These are phyloP conservation scores for Drosophila jambulina DNA, from an alignment of 1,140 invertebrate species.

Conservation along the genomic window DNA sequence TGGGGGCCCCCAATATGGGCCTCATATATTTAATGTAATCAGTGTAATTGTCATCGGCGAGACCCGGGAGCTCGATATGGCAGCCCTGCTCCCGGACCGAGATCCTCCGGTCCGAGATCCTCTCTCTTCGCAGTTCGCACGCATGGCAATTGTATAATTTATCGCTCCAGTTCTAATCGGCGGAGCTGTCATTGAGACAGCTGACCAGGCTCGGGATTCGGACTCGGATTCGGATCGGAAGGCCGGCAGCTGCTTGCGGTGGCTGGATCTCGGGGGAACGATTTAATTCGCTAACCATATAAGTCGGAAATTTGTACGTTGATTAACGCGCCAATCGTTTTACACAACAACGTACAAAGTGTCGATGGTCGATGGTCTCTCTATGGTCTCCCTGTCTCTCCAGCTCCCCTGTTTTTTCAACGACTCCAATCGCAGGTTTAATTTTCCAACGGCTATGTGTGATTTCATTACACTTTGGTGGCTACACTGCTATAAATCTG, in stretches of 20 bases:
- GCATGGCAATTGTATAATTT: slow-evolving; percentile 83
- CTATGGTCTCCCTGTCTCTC: slow-evolving; percentile 51
- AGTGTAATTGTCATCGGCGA: slow-evolving; percentile 77
- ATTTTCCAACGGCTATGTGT: slow-evolving; percentile 58
- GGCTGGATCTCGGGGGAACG: slow-evolving; percentile 75
- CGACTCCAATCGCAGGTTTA: slow-evolving; percentile 27
- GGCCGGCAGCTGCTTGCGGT: not conserved
- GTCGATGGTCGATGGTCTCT: slow-evolving; percentile 60
- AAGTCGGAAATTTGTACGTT: slow-evolving; percentile 83
- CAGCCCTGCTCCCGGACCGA: slow-evolving; percentile 6
- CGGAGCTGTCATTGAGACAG: slow-evolving; percentile 65
- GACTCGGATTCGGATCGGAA: slow-evolving; percentile 4
- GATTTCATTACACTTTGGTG: slow-evolving; percentile 75
- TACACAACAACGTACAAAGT: slow-evolving; percentile 79
- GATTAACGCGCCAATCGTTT: slow-evolving; percentile 83
- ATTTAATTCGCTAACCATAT: slow-evolving; percentile 81
- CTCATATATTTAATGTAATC: slow-evolving; percentile 81
- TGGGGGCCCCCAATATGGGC: slow-evolving; percentile 64
- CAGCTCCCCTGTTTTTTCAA: not conserved
- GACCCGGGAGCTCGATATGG: slow-evolving; percentile 36
- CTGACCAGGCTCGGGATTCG: slow-evolving; percentile 31
- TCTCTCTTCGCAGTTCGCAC: slow-evolving; percentile 63
- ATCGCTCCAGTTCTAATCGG: slow-evolving; percentile 82
- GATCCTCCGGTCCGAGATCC: slow-evolving; percentile 27
- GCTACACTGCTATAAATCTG: slow-evolving; percentile 2